phyloP scores from a whole-genome alignment of 2,888 invertebrate species.

The Buathra laborator region DNA sequence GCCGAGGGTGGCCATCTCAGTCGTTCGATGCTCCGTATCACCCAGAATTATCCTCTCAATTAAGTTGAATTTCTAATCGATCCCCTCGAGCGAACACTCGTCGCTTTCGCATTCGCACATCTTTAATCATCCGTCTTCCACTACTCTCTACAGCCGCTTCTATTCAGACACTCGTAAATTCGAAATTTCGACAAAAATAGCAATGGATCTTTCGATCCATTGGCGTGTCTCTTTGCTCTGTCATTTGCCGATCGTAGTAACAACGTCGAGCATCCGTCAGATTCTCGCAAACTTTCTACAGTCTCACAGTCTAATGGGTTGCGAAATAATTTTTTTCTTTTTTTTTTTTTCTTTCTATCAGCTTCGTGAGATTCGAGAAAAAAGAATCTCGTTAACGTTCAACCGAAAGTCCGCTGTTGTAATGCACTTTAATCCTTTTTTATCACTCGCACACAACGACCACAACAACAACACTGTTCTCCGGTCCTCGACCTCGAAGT shows the following conservation, averaged over 20 bases:
- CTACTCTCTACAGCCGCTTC: not conserved
- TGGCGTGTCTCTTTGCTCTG: slow-evolving; percentile 21
- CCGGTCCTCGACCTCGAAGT: not conserved
- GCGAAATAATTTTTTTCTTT: not conserved
- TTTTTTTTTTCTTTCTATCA: slow-evolving; percentile 1
- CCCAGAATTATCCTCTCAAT: slow-evolving; percentile 71
- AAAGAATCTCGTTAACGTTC: not conserved
- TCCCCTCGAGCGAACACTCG: slow-evolving; percentile 75
- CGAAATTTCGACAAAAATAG: slow-evolving; percentile 16
- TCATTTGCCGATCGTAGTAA: slow-evolving; percentile 38
- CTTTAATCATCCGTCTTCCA: slow-evolving; percentile 58
- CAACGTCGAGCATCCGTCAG: slow-evolving; percentile 24
- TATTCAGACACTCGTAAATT: slow-evolving; percentile 21
- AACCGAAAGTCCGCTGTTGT: slow-evolving; percentile 3
- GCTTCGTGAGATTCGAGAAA: not conserved
- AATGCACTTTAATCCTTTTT: slow-evolving; percentile 62
- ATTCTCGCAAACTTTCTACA: slow-evolving; percentile 38
- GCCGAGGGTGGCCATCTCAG: slow-evolving; percentile 96
- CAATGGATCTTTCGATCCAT: slow-evolving; percentile 52
- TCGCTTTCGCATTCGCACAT: slow-evolving; percentile 82
- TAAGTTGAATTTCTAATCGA: slow-evolving; percentile 58
- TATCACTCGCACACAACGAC: slow-evolving; percentile 12
- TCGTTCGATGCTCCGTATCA: slow-evolving; percentile 72
- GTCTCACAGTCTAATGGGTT: not conserved
- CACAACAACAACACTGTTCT: slow-evolving; percentile 38